Base-by-base conservation (phyloP, 2,888 invertebrate species). In the Rhagophthalmus giganteus region DNA sequence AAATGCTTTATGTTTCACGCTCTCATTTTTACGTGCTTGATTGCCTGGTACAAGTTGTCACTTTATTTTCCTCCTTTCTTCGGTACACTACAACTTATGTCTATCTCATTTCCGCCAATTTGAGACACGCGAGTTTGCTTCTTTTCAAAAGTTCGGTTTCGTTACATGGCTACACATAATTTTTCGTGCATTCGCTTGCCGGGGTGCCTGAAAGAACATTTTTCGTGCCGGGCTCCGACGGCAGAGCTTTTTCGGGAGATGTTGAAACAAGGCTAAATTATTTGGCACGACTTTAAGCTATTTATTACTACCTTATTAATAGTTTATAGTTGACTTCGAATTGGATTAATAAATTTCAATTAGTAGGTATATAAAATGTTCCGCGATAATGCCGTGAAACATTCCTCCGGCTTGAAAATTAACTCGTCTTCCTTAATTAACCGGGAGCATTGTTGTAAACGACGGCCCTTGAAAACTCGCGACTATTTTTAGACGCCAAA, bases 41-140 rank as follows among this genome's bases (percentile, higher is more conserved):
- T 62, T 58, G 69, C 69, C 70, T 72, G 72, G 72, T 70, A 72
- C 72, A 69, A 63, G 66, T 67, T 68, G 71, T 70, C 70, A 65
- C 70, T 68, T 61, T 65, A 63, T 66, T 68, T 70, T 66, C 65
- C 61, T 64, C 64, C 68, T 68, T 70, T 69, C 67, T 69, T 67
- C 63, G 47, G 63, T 66, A 59, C 49, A 47, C 54, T 48, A 46
- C 51, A 42, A 51, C 44, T 38, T 44, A 64, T 66, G 64, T 46
- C 66, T 64, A 61, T 66, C 67, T 69, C 68, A 63, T 68, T 71
- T 68, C 68, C 54, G 67, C 56, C 57, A 64, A 66, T 69, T 67
- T 65, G 55, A 57, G 64, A 61, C 70, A 70, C 70, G 69, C 70
- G 64, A 71, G 59, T 59, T 55, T 57, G 63, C 46, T 64, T 62